A percentile compares a stretch with the other conserved stretches of the same genome.
Conservation (phyloP, 2,888 invertebrate species). For the Campopleginae sp. region DNA sequence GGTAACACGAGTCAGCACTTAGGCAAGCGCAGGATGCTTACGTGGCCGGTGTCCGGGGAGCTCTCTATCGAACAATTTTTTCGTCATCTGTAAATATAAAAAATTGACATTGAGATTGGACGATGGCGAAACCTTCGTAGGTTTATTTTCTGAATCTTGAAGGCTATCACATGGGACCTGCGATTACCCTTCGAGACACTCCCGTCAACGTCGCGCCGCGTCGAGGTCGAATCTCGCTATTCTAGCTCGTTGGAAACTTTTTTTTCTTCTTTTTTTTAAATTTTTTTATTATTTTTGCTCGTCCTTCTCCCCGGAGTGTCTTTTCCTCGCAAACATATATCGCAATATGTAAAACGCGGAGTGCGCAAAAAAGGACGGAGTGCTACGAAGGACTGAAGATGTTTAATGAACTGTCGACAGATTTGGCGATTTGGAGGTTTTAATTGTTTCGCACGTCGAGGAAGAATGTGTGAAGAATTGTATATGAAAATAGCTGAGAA, state of each 20-base stretch:
- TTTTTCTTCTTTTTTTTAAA: constrained; percentile 3
- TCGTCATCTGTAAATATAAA: constrained; percentile 27
- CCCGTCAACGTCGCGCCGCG: not conserved
- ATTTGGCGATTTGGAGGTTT: no score
- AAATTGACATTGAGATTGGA: not conserved
- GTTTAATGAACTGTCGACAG: no score
- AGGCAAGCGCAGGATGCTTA: constrained; percentile 70
- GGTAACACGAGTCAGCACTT: constrained; percentile 83
- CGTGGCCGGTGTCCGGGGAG: constrained; percentile 53
- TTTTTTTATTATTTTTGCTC: not conserved
- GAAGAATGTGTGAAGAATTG: no score
- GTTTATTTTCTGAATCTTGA: not conserved
- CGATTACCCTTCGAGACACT: no score
- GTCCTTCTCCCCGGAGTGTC: constrained; percentile 9
- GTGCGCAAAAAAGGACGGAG: no score
- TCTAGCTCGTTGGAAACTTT: constrained; percentile 38
- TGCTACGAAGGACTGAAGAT: no score
- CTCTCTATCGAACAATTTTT: constrained; percentile 48
- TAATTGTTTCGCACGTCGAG: no score
- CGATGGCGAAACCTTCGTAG: not conserved
- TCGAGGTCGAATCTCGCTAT: constrained; percentile 52
- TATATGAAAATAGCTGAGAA: no score
- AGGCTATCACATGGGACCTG: not conserved
- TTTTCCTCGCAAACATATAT: not conserved
- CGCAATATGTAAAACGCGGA: no score